Base-by-base conservation (phyloP, 2,113 vertebrate species). In the Ranitomeya imitator region DNA sequence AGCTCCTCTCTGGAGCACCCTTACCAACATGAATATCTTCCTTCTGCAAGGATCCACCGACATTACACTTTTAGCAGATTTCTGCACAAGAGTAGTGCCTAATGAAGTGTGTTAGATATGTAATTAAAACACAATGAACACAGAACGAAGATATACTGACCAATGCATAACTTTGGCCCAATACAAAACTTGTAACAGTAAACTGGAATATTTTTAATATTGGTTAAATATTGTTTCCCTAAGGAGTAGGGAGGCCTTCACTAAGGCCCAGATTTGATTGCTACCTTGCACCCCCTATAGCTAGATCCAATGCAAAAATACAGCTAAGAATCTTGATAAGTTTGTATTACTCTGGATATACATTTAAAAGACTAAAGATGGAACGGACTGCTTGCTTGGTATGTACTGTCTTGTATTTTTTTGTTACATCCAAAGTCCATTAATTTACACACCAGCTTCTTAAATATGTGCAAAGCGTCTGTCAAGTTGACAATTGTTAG, bases 401-500 rank as follows among this genome's bases (percentile, higher is more conserved):
- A 73, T 73, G 63, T 23, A 16, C 37, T 71, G 63, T 12, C 67
- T 15, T 74, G 1, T 37, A 45, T 18, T 16, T 74, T 37, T 45
- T 1, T 8, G 71, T 74, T 45, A 74, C 14, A 14, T 5, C 69
- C 13, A 71, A 71, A 71, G 31, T 73, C 31, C 23, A 15, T 13
- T 15, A 11, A 57, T n/a, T 57, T 63, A 61, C 7, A 10, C 52
- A 13, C 2, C 15, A 52, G 10, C 7, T 14, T 45, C 18, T 76
- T 55, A 23, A 6, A 79, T 21, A 79, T 57, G 18, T 90, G 86
- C 52, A 90, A 91, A 91, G 90, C 92, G 86, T 91, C 89, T 91
- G 90, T 91, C 89, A 92, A 92, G 90, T 87, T 94, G 92, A 93
- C 91, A 93, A 89, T 91, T 92, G 89, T 88, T 86, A 91, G 90